Base-by-base conservation (phyloP, 64 coral and sea anemone genomes). In the Porites lutea region DNA sequence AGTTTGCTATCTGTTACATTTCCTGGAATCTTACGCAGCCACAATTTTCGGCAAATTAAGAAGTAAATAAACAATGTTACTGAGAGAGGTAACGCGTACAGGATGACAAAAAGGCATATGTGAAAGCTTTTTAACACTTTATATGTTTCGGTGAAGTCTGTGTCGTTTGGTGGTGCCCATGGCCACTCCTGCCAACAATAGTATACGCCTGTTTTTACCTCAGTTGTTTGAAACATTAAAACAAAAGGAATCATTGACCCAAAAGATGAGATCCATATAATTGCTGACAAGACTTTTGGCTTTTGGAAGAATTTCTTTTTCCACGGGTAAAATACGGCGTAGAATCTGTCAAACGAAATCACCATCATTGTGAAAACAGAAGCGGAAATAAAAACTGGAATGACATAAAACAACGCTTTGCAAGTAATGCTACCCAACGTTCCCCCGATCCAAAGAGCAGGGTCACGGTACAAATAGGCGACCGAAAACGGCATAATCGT, bases 1-100 rank as follows among this genome's bases (percentile, higher is more conserved):
- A 37, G 91, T 50, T 88, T 93, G 49, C 18, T 13, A 18, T 75
- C 51, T 5, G 91, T 88, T 3, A 60, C 19, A 23, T 88, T 93
- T 66, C 91, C 84, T 15, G 91, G 91, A 68, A 93, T 93, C 57
- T 93, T 81, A 43, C 91, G 82, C n/a, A 88, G 51, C 91, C 91
- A 93, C 22, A 93, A 57, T 22, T 93, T 93, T 16, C 86, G 61
- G 13, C 85, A 79, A 19, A 93, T 93, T 15, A 93, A 45, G 4
- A 59, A 10, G 50, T 93, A 88, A 54, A 81, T 87, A 2, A 72
- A 4, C 13, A 8, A 45, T 54, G 86, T 72, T 2, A 82, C 3
- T 3, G 27, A 54, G 18, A 93, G 52, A 13, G 92, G 92, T 2
- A 88, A 51, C 18, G 86, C 92, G 57, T 93, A 89, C 5, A 82